These are phyloP conservation scores for Eulemur macaco DNA, from an alignment of 2,113 vertebrate genomes.

Conservation along the genomic window DNA sequence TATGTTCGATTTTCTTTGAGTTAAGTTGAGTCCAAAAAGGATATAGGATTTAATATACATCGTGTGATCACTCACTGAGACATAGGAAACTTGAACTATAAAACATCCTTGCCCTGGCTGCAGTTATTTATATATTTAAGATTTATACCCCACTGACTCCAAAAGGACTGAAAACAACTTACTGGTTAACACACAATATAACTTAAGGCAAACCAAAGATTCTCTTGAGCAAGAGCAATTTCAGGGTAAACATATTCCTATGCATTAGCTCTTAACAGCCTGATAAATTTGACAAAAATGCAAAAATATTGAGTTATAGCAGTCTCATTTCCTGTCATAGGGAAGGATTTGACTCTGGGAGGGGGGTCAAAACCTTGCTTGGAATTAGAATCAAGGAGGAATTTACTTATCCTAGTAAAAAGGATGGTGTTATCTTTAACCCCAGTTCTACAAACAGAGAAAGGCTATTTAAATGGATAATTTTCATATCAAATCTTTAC, in stretches of 20 bases:
- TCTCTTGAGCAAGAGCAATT: not conserved
- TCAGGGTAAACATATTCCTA: not conserved
- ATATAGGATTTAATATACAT: not conserved
- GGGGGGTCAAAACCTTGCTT: not conserved
- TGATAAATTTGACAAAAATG: constrained; percentile 22
- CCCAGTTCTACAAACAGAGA: not conserved
- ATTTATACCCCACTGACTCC: not conserved
- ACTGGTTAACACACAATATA: not conserved
- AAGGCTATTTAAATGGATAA: not conserved
- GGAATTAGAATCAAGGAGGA: constrained; percentile 24
- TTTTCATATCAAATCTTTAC: not conserved
- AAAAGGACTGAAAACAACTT: not conserved
- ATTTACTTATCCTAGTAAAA: not conserved
- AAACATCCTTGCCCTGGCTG: not conserved
- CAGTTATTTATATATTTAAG: constrained; percentile 19
- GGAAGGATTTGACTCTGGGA: not conserved
- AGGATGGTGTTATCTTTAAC: not conserved
- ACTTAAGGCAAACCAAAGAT: not conserved
- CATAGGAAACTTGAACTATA: not conserved
- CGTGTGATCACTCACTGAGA: not conserved
- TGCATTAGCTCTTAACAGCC: not conserved
- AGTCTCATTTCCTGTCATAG: not conserved
- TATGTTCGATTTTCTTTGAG: not conserved
- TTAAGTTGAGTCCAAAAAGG: constrained; percentile 1
- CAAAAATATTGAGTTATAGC: not conserved